Percentiles rank a stretch among this genome's conserved stretches.
These are phyloP conservation scores for Megastigmus dorsalis DNA, from an alignment of 2,888 invertebrate genomes.

Conservation along the genomic window DNA sequence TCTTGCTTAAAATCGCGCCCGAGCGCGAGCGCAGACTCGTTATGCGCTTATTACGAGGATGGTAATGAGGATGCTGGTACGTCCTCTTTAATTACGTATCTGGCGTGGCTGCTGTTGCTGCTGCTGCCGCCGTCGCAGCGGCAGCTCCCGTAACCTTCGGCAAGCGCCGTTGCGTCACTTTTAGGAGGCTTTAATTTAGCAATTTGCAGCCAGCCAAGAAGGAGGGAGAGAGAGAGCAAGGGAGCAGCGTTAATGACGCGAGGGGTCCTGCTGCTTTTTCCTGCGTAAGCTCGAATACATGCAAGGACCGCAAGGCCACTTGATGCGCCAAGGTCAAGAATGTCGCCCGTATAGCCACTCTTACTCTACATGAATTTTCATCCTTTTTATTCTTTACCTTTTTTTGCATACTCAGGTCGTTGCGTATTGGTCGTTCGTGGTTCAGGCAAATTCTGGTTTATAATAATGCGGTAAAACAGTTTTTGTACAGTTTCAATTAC, in stretches of 20 bases:
- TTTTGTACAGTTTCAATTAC: too few relatives aligned
- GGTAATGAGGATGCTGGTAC: conserved; percentile 54
- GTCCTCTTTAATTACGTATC: conserved; percentile 57
- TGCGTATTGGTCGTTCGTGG: neutral
- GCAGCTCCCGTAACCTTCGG: conserved; percentile 36
- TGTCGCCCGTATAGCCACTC: neutral
- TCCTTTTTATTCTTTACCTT: neutral
- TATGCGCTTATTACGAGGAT: conserved; percentile 49
- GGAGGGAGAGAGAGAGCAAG: too few relatives aligned
- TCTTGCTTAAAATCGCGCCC: conserved; percentile 48
- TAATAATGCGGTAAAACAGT: too few relatives aligned
- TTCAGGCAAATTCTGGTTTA: too few relatives aligned
- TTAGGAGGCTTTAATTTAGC: conserved; percentile 57
- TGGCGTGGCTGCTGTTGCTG: too few relatives aligned
- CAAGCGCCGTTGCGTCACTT: conserved; percentile 51
- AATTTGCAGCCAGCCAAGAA: conserved; percentile 50
- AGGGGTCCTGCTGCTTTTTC: conserved; percentile 17
- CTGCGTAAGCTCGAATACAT: neutral
- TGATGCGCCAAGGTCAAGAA: conserved; percentile 24
- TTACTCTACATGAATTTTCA: neutral
- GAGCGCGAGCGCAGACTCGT: conserved; percentile 42
- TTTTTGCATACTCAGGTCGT: neutral
- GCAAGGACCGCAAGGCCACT: conserved; percentile 19
- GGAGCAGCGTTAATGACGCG: conserved; percentile 52
- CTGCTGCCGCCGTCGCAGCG: too few relatives aligned